Percentiles rank a stretch among this genome's conserved stretches.
These are phyloP conservation scores for Drosophila pandora DNA, from an alignment of 1,140 invertebrate species.

Conservation along the genomic window DNA sequence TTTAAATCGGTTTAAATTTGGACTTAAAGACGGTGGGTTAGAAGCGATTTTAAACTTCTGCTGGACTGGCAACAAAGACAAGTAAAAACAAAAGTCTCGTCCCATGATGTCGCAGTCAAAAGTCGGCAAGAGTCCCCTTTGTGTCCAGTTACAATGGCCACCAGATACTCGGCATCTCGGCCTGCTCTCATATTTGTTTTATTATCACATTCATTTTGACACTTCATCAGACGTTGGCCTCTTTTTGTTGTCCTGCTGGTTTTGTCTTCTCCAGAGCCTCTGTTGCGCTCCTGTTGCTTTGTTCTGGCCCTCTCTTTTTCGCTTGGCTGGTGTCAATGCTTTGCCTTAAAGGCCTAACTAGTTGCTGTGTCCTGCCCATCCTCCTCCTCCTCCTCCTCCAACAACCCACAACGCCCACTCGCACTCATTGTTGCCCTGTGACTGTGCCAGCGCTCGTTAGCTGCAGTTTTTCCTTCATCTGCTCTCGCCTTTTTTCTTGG, in stretches of 20 bases:
- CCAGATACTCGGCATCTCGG: conserved; percentile 20
- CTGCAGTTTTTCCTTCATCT: conserved; percentile 29
- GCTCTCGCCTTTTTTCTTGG: conserved; percentile 21
- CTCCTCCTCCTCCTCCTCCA: not conserved
- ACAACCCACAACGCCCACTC: not conserved
- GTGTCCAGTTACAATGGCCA: conserved; percentile 35
- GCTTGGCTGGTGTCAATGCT: conserved; percentile 71
- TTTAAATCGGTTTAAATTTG: not conserved
- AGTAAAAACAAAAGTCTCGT: conserved; percentile 60
- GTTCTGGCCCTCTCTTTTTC: conserved; percentile 12
- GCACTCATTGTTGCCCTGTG: conserved; percentile 59
- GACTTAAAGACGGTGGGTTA: not conserved
- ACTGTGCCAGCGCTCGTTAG: conserved; percentile 48
- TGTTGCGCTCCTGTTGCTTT: conserved; percentile 64
- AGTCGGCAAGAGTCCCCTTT: conserved; percentile 63
- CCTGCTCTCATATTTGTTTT: conserved; percentile 64
- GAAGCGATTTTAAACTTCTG: not conserved
- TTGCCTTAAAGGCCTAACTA: conserved; percentile 75
- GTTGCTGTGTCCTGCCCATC: conserved; percentile 18
- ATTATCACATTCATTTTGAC: conserved; percentile 81
- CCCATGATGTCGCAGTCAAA: conserved; percentile 44
- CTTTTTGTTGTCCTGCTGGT: conserved; percentile 26
- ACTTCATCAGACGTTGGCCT: conserved; percentile 80
- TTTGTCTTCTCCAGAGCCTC: conserved; percentile 35
- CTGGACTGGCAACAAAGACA: conserved; percentile 20